Percentiles rank a stretch among this genome's conserved stretches.
Evolutionary conservation across 2,888 invertebrate species (phyloP).

Genomic region (Drosophila meridiana): DNA sequence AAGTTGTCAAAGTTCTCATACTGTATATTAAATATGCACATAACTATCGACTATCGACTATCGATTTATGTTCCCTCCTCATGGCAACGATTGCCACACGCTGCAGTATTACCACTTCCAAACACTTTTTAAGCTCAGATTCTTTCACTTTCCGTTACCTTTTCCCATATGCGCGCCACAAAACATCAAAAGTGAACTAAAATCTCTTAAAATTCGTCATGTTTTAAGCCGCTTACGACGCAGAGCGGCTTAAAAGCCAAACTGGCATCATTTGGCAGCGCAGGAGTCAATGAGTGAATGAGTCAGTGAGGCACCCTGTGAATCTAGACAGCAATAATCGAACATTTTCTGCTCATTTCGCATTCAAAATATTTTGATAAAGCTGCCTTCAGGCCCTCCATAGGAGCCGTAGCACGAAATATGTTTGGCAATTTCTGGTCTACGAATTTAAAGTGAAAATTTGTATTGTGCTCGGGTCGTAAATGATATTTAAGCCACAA

Average conservation of each 20-base stretch:
- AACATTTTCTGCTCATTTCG: background rate
- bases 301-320: background rate
- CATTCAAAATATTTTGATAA: background rate
- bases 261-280: background rate
- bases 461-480: slow-evolving; percentile 53
- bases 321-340: background rate
- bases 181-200: background rate
- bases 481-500: slow-evolving; percentile 47
- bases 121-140: background rate
- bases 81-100: background rate
- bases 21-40: background rate
- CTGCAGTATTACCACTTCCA: background rate
- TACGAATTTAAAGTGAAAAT: slow-evolving; percentile 60
- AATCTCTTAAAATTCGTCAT: background rate
- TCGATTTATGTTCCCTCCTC: no score
- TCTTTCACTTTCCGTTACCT: background rate
- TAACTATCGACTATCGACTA: no score
- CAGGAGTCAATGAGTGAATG: background rate
- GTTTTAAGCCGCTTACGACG: slow-evolving; percentile 1
- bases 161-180: no score
- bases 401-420: background rate
- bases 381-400: background rate
- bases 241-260: background rate
- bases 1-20: no score
- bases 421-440: slow-evolving; percentile 21